Evolutionary conservation across 2,797 vertebrate species (phyloP), one percentile per base, ranked within the genome.

Genomic region (Oreochromis grahami): DNA sequence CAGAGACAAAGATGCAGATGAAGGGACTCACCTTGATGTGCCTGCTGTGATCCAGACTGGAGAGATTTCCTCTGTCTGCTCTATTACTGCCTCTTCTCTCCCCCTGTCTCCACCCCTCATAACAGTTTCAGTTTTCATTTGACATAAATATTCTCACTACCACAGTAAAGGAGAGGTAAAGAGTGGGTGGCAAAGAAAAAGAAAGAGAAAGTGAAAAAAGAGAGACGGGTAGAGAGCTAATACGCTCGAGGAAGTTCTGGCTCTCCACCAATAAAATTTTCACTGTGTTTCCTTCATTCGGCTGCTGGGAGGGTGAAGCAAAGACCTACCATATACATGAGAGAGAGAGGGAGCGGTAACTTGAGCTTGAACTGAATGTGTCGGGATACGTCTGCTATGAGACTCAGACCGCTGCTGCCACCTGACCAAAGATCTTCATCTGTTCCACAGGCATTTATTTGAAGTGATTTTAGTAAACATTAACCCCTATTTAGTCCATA

Each of bases 71-170:
- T 77, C 53, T 78, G 19, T 68, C 24, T 29, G 21, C 7, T 48
- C 29, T 65, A 5, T 2, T 13, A 45, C 7, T 80, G 7, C 12
- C 17, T 5, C 9, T 77, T 12, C 4, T 15, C 5, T 34, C 12
- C 8, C 8, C 11, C 32, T 70, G 12, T 60, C 55, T 72, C 80
- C 60, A 2, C 81, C 53, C 60, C 2, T 24, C 17, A 4, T 14
- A 43, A 4, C 5, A 43, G 34, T 89, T 86, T 91, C 86, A 70
- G 15, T 93, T 86, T 91, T 34, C 1, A 2, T 83, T 90, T 12
- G 8, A n/a, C 3, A 11, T 70, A 36, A 19, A 12, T 8, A 24
- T 34, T 26, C 26, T 17, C 19, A 15, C 6, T 15, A 10, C 6
- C 8, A 52, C 14, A 2, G 36, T 14, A 51, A n/a, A 29, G 17